Evolutionary conservation across 1,140 invertebrate genomes (phyloP), one percentile per base, ranked within the genome.

Genomic region (Phocides pigmalion): DNA sequence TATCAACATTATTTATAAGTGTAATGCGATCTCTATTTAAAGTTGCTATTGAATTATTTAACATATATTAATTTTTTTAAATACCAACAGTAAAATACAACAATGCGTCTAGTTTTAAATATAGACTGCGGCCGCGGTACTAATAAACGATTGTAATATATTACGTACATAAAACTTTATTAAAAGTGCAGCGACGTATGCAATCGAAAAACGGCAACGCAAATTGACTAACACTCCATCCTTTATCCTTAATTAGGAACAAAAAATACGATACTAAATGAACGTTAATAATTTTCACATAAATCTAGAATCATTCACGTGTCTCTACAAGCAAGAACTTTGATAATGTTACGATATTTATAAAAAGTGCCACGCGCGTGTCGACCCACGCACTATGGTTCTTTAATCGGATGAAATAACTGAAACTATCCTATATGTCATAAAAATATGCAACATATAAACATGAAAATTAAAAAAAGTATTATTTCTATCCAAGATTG

Each of bases 261-360:
- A 72, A 81, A 80, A 76, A 75, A 72, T 22, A 42, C 51, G 46
- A 22, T 41, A 63, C 41, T 68, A 66, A 76, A 69, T 49, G 65
- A 68, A 62, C 28, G 61, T 58, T 68, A 69, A 75, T 69, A 69
- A 64, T 73, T 70, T 54, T 64, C 42, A 62, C 66, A 66, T 78
- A 79, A 76, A 74, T 68, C 66, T 62, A 39, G 50, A 67, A 67
- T 70, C 63, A 70, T 41, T 72, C 74, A 68, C 66, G 74, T 77
- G 67, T 70, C 64, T 11, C 35, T 25, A n/a, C 4, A 44, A 58
- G 64, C 67, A 81, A 79, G 77, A 77, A 79, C 61, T 68, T 37
- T 28, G 49, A 68, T 63, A 56, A 64, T 42, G 37, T 42, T 35
- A n/a, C n/a, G n/a, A n/a, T n/a, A n/a, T n/a, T n/a, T n/a, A n/a